These are phyloP conservation scores for Coremacera marginata DNA, from an alignment of 2,888 invertebrate genomes.

Conservation along the genomic window DNA sequence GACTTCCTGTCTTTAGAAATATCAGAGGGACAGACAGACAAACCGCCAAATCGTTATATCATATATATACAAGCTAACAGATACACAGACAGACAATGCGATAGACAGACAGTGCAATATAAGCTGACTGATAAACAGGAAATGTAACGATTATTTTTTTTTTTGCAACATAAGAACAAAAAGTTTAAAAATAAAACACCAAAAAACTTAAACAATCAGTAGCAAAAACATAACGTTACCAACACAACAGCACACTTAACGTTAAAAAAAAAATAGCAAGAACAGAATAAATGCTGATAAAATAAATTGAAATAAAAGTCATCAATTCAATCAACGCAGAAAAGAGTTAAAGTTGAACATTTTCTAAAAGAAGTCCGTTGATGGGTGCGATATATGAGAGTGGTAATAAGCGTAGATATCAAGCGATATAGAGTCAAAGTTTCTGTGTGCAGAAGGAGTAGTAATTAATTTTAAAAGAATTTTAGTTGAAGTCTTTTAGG, in stretches of 20 bases:
- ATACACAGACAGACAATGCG: background rate
- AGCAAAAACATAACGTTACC: too few species aligned
- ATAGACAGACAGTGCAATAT: background rate
- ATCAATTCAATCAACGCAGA: constrained; percentile 12
- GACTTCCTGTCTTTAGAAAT: constrained; percentile 7
- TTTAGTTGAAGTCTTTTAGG: too few species aligned
- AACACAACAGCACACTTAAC: too few species aligned
- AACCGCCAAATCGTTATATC: background rate
- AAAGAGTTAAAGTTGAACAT: background rate
- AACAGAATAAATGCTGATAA: background rate
- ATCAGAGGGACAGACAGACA: background rate
- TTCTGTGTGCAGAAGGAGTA: too few species aligned
- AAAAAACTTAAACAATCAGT: background rate
- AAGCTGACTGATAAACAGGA: background rate
- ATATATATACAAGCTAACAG: background rate
- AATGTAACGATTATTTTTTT: background rate
- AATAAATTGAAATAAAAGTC: constrained; percentile 8
- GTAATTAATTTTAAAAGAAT: too few species aligned
- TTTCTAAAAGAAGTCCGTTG: too few species aligned
- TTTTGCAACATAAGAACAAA: background rate
- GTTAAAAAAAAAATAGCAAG: background rate
- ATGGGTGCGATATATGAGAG: too few species aligned
- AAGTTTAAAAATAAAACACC: background rate
- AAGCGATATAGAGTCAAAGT: too few species aligned
- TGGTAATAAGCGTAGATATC: too few species aligned